Percentiles rank a stretch among this genome's conserved stretches.
phyloP scores from a whole-genome alignment of 2,113 vertebrate genomes.

The Cacatua alba region DNA sequence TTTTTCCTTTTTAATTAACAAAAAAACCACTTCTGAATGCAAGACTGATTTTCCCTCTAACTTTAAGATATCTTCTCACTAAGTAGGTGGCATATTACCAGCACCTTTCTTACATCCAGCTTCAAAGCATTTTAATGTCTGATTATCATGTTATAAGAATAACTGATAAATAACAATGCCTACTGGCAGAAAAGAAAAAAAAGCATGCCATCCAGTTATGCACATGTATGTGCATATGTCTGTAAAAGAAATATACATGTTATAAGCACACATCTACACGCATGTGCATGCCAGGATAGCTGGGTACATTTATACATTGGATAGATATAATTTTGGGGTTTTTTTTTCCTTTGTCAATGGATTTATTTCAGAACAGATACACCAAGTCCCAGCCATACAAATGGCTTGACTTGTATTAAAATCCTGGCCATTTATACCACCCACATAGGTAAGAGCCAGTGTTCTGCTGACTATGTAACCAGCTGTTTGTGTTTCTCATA shows the following conservation, averaged over 20 bases:
- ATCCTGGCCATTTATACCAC: neutral
- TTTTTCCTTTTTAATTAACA: neutral
- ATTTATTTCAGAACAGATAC: neutral
- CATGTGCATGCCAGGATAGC: neutral
- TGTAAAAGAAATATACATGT: neutral
- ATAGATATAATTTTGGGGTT: rapidly evolving
- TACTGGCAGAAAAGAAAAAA: neutral
- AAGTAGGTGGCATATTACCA: neutral
- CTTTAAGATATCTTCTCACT: neutral
- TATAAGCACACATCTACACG: neutral
- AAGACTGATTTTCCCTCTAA: neutral
- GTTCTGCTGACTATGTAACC: neutral
- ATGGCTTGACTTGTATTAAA: neutral
- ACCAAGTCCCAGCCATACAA: neutral
- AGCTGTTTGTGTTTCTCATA: neutral
- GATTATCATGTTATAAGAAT: neutral
- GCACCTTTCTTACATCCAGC: neutral
- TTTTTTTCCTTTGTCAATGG: neutral
- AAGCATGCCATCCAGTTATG: neutral
- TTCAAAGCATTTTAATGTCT: neutral
- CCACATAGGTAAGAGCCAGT: neutral
- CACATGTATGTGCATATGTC: neutral
- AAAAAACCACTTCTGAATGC: neutral
- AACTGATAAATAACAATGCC: neutral
- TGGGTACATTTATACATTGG: neutral